phyloP scores from a whole-genome alignment of 2,888 invertebrate genomes.

The Hirtodrosophila duncani region DNA sequence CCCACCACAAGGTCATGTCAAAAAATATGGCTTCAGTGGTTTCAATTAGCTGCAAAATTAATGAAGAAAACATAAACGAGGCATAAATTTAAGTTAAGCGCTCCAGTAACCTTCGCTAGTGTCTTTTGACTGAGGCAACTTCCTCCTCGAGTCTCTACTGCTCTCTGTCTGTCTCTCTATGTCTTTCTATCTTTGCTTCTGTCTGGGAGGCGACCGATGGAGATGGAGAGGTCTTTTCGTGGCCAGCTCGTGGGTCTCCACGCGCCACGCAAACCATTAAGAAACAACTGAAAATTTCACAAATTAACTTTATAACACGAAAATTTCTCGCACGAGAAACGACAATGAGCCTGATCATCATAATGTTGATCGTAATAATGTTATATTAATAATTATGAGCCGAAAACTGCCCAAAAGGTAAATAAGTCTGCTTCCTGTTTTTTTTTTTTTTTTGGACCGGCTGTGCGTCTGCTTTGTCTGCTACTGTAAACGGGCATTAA shows the following conservation, averaged over 20 bases:
- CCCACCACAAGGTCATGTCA: conserved; percentile 20
- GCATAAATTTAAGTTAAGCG: conserved; percentile 50
- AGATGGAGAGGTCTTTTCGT: conserved; percentile 13
- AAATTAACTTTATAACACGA: conserved; percentile 73
- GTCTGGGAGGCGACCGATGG: no score
- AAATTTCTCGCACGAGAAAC: conserved; percentile 66
- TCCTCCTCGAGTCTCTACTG: conserved; percentile 42
- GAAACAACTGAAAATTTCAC: conserved; percentile 70
- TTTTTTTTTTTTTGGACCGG: not conserved
- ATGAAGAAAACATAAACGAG: conserved; percentile 45
- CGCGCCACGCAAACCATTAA: conserved; percentile 57
- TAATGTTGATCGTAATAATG: conserved; percentile 4
- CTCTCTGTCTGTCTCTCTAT: no score
- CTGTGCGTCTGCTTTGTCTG: conserved; percentile 25
- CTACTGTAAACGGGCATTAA: conserved; percentile 34
- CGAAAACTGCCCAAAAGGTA: conserved; percentile 66
- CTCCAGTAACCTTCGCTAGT: conserved; percentile 66
- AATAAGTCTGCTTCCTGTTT: conserved; percentile 48
- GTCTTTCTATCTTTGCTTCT: no score
- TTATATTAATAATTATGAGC: conserved; percentile 67
- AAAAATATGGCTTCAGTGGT: conserved; percentile 15
- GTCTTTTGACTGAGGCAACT: conserved; percentile 50
- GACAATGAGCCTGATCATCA: conserved; percentile 16
- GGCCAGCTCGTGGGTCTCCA: conserved; percentile 15
- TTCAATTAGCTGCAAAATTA: conserved; percentile 68